Conservation (phyloP, 1,140 invertebrate genomes). For the Psilanteris sp. region DNA sequence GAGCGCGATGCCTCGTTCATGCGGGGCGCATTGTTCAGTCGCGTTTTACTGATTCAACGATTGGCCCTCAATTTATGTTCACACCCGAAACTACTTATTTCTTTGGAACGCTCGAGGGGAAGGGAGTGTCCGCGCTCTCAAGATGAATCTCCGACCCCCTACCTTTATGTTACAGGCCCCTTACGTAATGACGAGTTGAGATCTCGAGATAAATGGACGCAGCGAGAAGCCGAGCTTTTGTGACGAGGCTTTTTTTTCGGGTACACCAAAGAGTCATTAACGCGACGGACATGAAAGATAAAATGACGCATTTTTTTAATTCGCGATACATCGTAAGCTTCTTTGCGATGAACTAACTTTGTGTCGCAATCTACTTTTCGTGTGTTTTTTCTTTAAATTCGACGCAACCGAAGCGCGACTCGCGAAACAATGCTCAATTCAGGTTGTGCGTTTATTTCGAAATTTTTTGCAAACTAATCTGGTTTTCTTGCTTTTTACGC, state of each 20-base stretch:
- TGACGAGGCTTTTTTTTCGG: neutral
- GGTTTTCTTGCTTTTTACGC: too few relatives aligned
- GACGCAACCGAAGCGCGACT: too few relatives aligned
- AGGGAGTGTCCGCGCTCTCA: conserved; percentile 53
- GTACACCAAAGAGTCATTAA: conserved; percentile 26
- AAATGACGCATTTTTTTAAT: too few relatives aligned
- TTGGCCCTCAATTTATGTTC: conserved; percentile 66
- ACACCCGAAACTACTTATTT: conserved; percentile 63
- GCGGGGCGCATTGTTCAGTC: conserved; percentile 57
- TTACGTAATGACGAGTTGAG: conserved; percentile 47
- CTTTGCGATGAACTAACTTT: too few relatives aligned
- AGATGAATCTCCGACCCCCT: conserved; percentile 41
- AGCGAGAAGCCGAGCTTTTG: conserved; percentile 6
- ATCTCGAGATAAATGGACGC: conserved; percentile 27
- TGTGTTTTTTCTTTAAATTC: too few relatives aligned
- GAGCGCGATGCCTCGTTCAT: conserved; percentile 23
- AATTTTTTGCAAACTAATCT: too few relatives aligned
- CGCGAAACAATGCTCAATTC: too few relatives aligned
- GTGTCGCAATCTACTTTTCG: too few relatives aligned
- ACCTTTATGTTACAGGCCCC: conserved; percentile 4
- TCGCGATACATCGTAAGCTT: too few relatives aligned
- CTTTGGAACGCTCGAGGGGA: conserved; percentile 47
- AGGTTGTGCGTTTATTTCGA: too few relatives aligned
- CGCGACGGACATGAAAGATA: conserved; percentile 31
- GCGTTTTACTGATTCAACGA: conserved; percentile 71